These are phyloP conservation scores for Piaya cayana DNA, from an alignment of 2,113 vertebrate species.

Conservation along the genomic window DNA sequence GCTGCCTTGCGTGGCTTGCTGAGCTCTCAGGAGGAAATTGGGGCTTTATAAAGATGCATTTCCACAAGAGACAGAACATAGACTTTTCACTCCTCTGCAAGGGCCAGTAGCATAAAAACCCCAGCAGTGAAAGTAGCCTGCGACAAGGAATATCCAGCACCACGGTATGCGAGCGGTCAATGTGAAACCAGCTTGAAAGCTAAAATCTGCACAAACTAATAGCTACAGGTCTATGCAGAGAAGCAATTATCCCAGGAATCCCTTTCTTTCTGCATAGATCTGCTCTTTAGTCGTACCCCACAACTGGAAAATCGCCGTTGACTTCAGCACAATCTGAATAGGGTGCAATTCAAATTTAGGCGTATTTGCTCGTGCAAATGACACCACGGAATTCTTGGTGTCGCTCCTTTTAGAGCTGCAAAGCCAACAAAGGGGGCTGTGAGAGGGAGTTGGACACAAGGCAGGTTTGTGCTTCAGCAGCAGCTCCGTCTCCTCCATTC, in stretches of 20 bases:
- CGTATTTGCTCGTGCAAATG: not conserved
- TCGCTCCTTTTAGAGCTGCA: not conserved
- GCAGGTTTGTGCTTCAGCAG: conserved; percentile 47
- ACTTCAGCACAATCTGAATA: not conserved
- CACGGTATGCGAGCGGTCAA: not conserved
- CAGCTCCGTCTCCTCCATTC: conserved; percentile 32
- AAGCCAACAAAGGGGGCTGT: not conserved
- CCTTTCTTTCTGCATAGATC: not conserved
- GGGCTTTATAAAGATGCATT: not conserved
- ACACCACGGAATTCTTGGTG: not conserved
- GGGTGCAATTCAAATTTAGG: not conserved
- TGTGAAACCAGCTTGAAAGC: not conserved
- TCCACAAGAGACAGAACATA: not conserved
- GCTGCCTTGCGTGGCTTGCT: not conserved
- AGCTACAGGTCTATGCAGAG: not conserved
- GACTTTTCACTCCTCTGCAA: not conserved
- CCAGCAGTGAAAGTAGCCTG: not conserved
- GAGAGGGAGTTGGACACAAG: not conserved
- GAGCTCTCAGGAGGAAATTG: not conserved
- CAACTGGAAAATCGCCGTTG: not conserved
- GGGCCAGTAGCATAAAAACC: not conserved
- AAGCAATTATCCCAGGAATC: not conserved
- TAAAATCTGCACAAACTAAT: not conserved
- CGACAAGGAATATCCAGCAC: not conserved
- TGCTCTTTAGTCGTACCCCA: not conserved